phyloP scores from a whole-genome alignment of 1,140 invertebrate species.

The Cotesia glomerata region DNA sequence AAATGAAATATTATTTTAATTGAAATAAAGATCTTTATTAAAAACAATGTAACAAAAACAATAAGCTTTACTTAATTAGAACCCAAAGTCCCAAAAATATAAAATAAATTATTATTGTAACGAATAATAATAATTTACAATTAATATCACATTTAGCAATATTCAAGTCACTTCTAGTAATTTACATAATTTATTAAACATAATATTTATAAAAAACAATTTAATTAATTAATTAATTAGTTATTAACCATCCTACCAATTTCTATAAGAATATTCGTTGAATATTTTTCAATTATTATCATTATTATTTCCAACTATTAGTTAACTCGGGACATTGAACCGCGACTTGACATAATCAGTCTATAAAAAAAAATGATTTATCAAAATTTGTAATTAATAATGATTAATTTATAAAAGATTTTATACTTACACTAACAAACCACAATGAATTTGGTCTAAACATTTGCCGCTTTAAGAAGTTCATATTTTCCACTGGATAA shows the following conservation, averaged over 20 bases:
- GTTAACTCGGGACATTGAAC: slow-evolving; percentile 29
- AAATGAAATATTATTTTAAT: too few species aligned
- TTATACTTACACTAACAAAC: slow-evolving; percentile 81
- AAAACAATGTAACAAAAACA: too few species aligned
- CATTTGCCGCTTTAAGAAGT: slow-evolving; percentile 70
- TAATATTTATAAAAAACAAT: too few species aligned
- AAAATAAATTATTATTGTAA: too few species aligned
- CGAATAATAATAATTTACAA: too few species aligned
- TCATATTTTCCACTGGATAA: slow-evolving; percentile 79
- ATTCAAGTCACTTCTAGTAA: too few species aligned
- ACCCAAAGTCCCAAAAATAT: too few species aligned
- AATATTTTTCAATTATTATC: background rate
- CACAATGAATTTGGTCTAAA: slow-evolving; percentile 80
- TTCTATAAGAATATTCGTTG: background rate
- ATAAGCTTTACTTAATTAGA: too few species aligned
- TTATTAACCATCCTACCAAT: background rate
- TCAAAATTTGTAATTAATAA: background rate
- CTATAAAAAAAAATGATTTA: slow-evolving; percentile 44
- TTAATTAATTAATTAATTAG: too few species aligned
- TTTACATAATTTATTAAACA: too few species aligned
- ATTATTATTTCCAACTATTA: background rate
- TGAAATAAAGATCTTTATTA: too few species aligned
- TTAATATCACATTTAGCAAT: too few species aligned
- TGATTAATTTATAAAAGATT: background rate
- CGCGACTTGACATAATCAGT: slow-evolving; percentile 56